A percentile compares a stretch with the other conserved stretches of the same genome.
Evolutionary conservation across 64 coral and sea anemone species (phyloP).

Genomic region (Porites australiensis): DNA sequence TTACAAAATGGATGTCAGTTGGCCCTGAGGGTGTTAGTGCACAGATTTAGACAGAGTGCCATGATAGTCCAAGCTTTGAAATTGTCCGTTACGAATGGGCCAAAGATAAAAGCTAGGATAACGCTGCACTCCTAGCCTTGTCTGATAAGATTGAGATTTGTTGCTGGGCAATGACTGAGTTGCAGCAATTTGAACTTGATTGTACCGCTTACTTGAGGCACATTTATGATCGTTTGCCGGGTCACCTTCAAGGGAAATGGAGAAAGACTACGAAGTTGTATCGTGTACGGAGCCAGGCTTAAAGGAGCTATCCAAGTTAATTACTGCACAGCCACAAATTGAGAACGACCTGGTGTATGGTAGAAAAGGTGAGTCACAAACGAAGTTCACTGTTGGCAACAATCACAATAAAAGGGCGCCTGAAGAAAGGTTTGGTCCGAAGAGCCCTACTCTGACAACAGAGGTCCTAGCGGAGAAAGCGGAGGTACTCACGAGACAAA

Average conservation of each 20-base stretch:
- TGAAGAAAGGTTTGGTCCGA: too few relatives aligned
- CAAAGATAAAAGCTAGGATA: not conserved
- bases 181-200: constrained; percentile 62
- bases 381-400: too few relatives aligned
- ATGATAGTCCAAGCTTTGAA: constrained; percentile 62
- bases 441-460: too few relatives aligned
- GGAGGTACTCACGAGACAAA: not conserved
- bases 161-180: constrained; percentile 51
- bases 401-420: too few relatives aligned
- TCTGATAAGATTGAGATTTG: constrained; percentile 73
- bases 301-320: too few relatives aligned
- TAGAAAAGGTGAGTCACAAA: too few relatives aligned
- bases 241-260: too few relatives aligned
- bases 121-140: constrained; percentile 31
- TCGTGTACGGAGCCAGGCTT: constrained; percentile 45
- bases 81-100: not conserved
- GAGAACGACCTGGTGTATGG: constrained; percentile 72
- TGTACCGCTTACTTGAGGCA: constrained; percentile 70
- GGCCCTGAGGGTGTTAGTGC: constrained; percentile 41
- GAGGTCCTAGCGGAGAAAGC: constrained; percentile 10
- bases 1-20: constrained; percentile 57
- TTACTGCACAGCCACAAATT: constrained; percentile 42
- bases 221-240: too few relatives aligned
- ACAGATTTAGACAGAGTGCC: constrained; percentile 68
- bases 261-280: constrained; percentile 50